These are phyloP conservation scores for Lycocerus yunnanus DNA, from an alignment of 2,888 invertebrate species.

Conservation along the genomic window DNA sequence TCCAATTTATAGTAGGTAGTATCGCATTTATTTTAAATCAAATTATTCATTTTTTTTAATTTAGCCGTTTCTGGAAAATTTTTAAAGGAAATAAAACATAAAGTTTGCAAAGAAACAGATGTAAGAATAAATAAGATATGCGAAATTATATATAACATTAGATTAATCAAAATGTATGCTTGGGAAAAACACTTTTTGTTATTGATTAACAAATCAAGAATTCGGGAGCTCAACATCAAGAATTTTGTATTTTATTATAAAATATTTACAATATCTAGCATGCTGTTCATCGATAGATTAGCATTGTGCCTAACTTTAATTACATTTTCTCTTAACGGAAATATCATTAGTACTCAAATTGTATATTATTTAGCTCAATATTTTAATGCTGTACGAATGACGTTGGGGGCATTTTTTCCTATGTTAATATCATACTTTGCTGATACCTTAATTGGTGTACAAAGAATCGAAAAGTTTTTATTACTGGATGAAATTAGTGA, in stretches of 20 bases:
- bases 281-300: slow-evolving; percentile 81
- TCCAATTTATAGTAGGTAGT: slow-evolving; percentile 56
- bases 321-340: slow-evolving; percentile 71
- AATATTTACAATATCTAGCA: slow-evolving; percentile 69
- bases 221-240: slow-evolving; percentile 35
- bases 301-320: slow-evolving; percentile 79
- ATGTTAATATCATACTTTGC: slow-evolving; percentile 62
- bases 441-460: slow-evolving; percentile 61
- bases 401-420: slow-evolving; percentile 65
- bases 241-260: slow-evolving; percentile 61
- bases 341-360: slow-evolving; percentile 60
- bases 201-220: slow-evolving; percentile 27
- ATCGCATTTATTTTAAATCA: neutral
- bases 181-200: slow-evolving; percentile 70
- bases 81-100: slow-evolving; percentile 43
- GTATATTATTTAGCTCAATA: slow-evolving; percentile 55
- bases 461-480: slow-evolving; percentile 62
- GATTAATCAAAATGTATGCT: slow-evolving; percentile 76
- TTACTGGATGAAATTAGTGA: slow-evolving; percentile 59
- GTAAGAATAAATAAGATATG: slow-evolving; percentile 69
- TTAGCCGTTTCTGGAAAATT: slow-evolving; percentile 34
- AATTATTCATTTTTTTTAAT: neutral
- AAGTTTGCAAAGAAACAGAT: slow-evolving; percentile 60
- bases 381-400: slow-evolving; percentile 57
- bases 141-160: slow-evolving; percentile 70